Evolutionary conservation across 2,888 invertebrate species (phyloP).

Genomic region (Phanerotoma sp.): DNA sequence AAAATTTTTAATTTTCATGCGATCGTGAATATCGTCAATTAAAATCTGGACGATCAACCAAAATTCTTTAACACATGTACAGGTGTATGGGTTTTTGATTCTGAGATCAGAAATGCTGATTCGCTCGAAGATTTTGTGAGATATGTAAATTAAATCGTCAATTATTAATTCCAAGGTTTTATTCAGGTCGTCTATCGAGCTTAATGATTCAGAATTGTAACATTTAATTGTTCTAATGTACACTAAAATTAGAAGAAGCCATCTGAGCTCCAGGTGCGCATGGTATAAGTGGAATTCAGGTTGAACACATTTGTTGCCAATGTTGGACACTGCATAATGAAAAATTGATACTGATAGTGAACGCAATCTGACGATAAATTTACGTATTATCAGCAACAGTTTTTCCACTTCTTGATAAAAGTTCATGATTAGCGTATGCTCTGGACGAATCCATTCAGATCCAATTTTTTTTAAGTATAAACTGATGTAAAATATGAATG

Average conservation of each 20-base stretch:
- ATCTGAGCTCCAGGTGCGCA: conserved; percentile 58
- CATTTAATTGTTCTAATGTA: conserved; percentile 37
- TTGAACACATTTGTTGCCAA: conserved; percentile 57
- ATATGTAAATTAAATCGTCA: conserved; percentile 52
- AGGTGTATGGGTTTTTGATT: conserved; percentile 60
- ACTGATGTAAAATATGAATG: conserved; percentile 43
- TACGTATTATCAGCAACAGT: conserved; percentile 40
- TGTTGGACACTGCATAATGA: conserved; percentile 52
- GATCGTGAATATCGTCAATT: conserved; percentile 50
- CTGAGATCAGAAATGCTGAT: conserved; percentile 56
- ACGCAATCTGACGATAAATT: conserved; percentile 43
- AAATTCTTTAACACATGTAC: conserved; percentile 63
- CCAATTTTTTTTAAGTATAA: conserved; percentile 43
- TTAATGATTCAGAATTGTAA: conserved; percentile 31
- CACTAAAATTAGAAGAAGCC: conserved; percentile 55
- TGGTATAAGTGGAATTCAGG: conserved; percentile 60
- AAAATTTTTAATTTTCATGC: conserved; percentile 51
- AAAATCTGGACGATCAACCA: conserved; percentile 62
- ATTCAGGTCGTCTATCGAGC: conserved; percentile 41
- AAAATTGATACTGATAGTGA: conserved; percentile 54
- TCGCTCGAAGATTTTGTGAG: conserved; percentile 54
- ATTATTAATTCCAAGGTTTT: conserved; percentile 42
- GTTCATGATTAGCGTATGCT: not conserved
- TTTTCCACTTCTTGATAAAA: conserved; percentile 43
- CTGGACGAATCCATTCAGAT: not conserved